These are phyloP conservation scores for Caretta caretta DNA, from an alignment of 2,113 vertebrate genomes.

Conservation along the genomic window DNA sequence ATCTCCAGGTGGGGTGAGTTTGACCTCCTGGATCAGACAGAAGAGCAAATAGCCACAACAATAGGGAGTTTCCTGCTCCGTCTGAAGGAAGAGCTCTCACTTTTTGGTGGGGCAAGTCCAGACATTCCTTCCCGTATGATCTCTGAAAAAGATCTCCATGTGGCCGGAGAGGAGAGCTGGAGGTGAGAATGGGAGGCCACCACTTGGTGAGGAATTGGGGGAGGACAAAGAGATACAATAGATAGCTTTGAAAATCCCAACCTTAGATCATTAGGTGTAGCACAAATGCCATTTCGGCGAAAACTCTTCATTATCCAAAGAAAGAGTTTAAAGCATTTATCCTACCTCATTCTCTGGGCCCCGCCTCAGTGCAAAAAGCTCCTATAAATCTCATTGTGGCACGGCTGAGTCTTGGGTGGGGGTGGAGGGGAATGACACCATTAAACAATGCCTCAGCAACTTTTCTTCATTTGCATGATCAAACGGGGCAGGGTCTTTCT, in stretches of 20 bases:
- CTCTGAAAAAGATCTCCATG: neutral
- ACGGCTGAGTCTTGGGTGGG: neutral
- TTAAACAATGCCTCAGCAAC: neutral
- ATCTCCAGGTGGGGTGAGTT: neutral
- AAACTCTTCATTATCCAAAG: neutral
- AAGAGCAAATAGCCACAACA: neutral
- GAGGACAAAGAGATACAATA: rapidly evolving
- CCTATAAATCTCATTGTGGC: neutral
- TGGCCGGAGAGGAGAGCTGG: too few relatives aligned
- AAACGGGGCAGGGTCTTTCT: neutral
- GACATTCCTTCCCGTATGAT: neutral
- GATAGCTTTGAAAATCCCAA: neutral
- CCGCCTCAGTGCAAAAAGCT: neutral
- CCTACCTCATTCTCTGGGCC: neutral
- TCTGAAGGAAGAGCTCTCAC: neutral
- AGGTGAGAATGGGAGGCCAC: neutral
- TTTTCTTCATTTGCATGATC: neutral
- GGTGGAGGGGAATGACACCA: neutral
- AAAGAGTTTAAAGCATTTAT: neutral
- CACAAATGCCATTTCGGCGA: neutral
- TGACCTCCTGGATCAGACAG: neutral
- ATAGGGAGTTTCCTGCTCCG: neutral
- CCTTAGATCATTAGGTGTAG: neutral
- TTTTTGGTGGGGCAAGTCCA: neutral
- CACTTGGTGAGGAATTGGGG: neutral